These are phyloP conservation scores for Spermophilus dauricus DNA, from an alignment of 2,113 vertebrate genomes.

Conservation along the genomic window DNA sequence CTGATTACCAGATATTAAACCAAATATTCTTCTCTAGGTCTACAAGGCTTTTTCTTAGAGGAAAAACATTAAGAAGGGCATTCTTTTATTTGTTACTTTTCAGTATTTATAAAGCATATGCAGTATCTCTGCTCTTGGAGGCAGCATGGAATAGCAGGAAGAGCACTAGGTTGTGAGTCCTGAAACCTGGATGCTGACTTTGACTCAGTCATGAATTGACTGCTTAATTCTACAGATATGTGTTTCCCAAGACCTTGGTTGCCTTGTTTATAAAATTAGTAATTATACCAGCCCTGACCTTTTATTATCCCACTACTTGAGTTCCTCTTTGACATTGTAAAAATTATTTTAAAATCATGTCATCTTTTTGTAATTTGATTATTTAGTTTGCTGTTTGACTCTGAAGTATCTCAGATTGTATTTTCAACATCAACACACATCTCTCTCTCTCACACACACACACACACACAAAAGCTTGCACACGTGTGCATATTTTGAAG, in stretches of 20 bases:
- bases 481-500: not conserved
- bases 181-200: not conserved
- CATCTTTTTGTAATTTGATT: slow-evolving; percentile 37
- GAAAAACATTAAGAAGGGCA: slow-evolving; percentile 11
- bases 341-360: slow-evolving; percentile 53
- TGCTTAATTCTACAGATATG: not conserved
- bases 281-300: not conserved
- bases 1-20: slow-evolving; percentile 13
- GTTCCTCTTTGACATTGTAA: slow-evolving; percentile 48
- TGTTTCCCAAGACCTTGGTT: not conserved
- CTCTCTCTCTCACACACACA: too few relatives aligned
- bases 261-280: slow-evolving; percentile 28
- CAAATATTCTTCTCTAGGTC: not conserved
- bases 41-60: slow-evolving; percentile 5
- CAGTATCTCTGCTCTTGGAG: not conserved
- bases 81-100: slow-evolving; percentile 38
- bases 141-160: not conserved
- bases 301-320: slow-evolving; percentile 21
- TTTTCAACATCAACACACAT: not conserved
- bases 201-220: not conserved
- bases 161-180: not conserved
- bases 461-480: not conserved
- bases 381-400: slow-evolving; percentile 43
- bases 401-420: not conserved
- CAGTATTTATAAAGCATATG: not conserved